Evolutionary conservation across 2,888 invertebrate genomes (phyloP), one percentile per base, ranked within the genome.

Genomic region (Strigamia maritima): DNA sequence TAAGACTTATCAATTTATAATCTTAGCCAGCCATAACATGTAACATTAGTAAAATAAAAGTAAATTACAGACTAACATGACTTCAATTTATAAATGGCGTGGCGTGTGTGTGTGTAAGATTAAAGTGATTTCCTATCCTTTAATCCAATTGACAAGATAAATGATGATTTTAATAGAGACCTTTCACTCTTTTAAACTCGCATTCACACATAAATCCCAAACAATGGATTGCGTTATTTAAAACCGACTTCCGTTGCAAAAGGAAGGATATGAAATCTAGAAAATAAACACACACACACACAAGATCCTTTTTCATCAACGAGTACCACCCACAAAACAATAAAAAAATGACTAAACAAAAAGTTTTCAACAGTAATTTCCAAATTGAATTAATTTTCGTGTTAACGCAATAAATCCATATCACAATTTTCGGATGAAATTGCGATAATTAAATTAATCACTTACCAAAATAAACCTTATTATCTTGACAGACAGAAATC

Each of bases 81-180:
- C 19, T 49, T 10, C 49, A 49, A 49, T 49, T 49, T 49, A 19
- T 49, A 49, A 49, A 49, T 49, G 35, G 35, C 35, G 35, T 35
- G 40, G 40, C 40, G 49, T 49, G 49, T 49, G 49, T 49, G 49
- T 49, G 19, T 49, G 6, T 49, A 19, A 49, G 49, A 49, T 49
- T 49, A 49, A 49, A 49, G 49, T 49, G 49, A 49, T 49, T 49
- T 49, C 49, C 49, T 19, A 19, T 49, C 49, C 49, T 19, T 49
- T 49, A 49, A 49, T 49, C 49, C 49, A 49, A 49, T 49, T 49
- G 49, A 49, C 49, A 49, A 49, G 49, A 49, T 49, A 49, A 49
- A 35, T 35, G 35, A 49, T 49, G 49, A 19, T 49, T 49, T 49
- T 49, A 49, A 49, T 49, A 10, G 49, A 49, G 49, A 49, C 49